Conservation (phyloP, 2,113 vertebrate genomes). For the Oncorhynchus tshawytscha region DNA sequence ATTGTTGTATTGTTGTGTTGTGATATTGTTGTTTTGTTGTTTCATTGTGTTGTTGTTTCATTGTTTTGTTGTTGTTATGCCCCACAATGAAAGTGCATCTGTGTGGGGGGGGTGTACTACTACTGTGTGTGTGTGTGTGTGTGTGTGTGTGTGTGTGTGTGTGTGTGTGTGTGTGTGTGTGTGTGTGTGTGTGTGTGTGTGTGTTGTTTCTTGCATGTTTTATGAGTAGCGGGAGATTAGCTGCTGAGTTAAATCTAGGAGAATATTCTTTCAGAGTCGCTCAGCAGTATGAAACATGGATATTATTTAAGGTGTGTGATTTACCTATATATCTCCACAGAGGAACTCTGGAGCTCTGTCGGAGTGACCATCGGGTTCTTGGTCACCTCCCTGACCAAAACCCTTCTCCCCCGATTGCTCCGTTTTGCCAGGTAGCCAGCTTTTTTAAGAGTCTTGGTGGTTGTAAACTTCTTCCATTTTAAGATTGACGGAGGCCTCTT, state of each 20-base stretch:
- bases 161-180: slow-evolving; percentile 15
- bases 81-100: slow-evolving; percentile 50
- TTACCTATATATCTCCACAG: no score
- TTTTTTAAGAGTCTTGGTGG: no score
- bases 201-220: slow-evolving; percentile 37
- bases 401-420: no score
- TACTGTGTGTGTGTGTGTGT: slow-evolving; percentile 14
- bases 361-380: no score
- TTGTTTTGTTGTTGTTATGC: slow-evolving; percentile 40
- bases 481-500: no score
- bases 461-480: no score
- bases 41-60: no score
- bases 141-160: not conserved
- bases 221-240: slow-evolving; percentile 42
- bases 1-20: no score
- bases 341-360: no score
- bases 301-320: not conserved
- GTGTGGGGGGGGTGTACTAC: not conserved
- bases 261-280: slow-evolving; percentile 9
- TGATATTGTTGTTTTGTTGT: no score
- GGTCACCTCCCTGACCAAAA: no score
- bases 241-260: slow-evolving; percentile 35
- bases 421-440: no score
- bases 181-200: slow-evolving; percentile 3
- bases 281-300: slow-evolving; percentile 21